Evolutionary conservation across 2,888 invertebrate species (phyloP), one percentile per base, ranked within the genome.

Genomic region (Aelia acuminata): DNA sequence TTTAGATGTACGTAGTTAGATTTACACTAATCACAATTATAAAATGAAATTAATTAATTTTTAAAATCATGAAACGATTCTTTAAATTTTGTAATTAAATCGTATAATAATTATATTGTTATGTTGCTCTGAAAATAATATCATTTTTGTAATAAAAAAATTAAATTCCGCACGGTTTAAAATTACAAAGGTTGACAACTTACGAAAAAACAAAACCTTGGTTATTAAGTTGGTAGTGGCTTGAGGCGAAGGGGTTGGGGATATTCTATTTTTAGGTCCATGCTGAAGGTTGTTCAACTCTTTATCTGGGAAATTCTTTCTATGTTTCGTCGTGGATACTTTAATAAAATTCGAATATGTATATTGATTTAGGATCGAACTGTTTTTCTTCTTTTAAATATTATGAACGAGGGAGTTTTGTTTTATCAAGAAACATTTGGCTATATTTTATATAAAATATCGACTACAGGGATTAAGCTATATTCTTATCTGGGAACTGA

Each of bases 241-340:
- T 20, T 39, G 22, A 20, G 75, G 75, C 20, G 20, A 39, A 22
- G 75, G 39, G 35, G 22, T 75, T 39, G 39, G 75, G 39, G 75
- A 75, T 18, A 22, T 18, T 75, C 75, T 75, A 75, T 75, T 39
- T 75, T 75, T 75, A 75, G 75, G 11, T 75, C 75, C 75, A 22
- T 39, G 10, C 39, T 75, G 39, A 39, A 39, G 75, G 75, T 75
- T 39, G 39, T 75, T 75, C 75, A 75, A 75, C 75, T 39, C 75
- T 75, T 75, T 75, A 75, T 75, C 75, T 75, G 35, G 22, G 39
- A 35, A 75, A 75, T 39, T 75, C 75, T 11, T 75, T 75, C 39
- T 10, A 39, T 22, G 26, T 57, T 57, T n/a, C 3, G 4, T 15
- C 57, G 15, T 26, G 4, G 13, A 26, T 57, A 31, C 57, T 57